phyloP scores from a whole-genome alignment of 2,797 vertebrate genomes.

The Brotula barbata region DNA sequence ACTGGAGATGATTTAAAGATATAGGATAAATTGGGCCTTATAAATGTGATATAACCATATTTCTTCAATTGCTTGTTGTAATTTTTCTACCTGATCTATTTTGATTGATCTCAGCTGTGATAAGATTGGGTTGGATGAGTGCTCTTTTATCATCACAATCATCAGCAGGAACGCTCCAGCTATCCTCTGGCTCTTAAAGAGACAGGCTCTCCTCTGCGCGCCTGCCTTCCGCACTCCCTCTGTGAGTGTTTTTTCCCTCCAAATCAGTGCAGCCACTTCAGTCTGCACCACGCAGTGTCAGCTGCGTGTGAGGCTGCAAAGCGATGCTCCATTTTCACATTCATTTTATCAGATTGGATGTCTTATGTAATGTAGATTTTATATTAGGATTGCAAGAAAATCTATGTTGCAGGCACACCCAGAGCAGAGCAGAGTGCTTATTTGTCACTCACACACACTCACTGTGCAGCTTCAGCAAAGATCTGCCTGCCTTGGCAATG shows the following conservation, averaged over 20 bases:
- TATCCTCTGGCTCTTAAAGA: constrained; percentile 56
- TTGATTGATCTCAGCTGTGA: constrained; percentile 17
- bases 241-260: constrained; percentile 58
- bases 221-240: constrained; percentile 37
- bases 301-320: constrained; percentile 42
- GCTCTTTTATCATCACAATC: constrained; percentile 16
- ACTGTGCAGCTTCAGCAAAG: constrained; percentile 58
- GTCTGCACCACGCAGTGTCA: constrained; percentile 41
- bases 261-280: constrained; percentile 28
- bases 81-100: constrained; percentile 35
- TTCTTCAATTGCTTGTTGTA: not conserved
- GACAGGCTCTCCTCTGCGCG: constrained; percentile 45
- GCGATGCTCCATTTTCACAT: constrained; percentile 40
- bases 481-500: constrained; percentile 70
- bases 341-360: constrained; percentile 41
- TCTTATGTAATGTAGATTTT: constrained; percentile 58
- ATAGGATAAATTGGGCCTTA: no score
- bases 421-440: constrained; percentile 43
- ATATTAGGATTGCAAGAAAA: constrained; percentile 67
- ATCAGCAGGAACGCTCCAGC: not conserved
- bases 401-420: constrained; percentile 62
- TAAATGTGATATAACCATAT: not conserved
- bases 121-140: constrained; percentile 23
- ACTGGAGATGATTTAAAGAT: no score
- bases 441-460: constrained; percentile 59